These are phyloP conservation scores for Gouania willdenowi DNA, from an alignment of 2,797 vertebrate genomes.

Conservation along the genomic window DNA sequence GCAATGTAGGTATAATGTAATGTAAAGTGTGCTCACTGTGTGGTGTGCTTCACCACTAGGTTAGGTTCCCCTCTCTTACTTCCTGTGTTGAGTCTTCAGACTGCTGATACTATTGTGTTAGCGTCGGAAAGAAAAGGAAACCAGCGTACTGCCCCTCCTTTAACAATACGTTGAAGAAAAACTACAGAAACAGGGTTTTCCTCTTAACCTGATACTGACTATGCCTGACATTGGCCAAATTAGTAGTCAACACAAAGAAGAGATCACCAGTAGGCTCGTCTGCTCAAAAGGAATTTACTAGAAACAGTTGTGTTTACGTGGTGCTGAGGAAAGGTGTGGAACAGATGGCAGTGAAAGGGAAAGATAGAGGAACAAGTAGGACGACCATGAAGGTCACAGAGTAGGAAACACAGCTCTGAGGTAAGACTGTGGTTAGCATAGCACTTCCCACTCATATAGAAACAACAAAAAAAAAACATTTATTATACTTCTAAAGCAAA, in stretches of 20 bases:
- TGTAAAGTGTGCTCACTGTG: no score
- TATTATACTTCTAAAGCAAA: no score
- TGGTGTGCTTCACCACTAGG: no score
- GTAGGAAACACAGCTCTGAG: no score
- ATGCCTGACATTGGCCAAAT: constrained; percentile 8
- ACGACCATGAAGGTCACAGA: constrained; percentile 2
- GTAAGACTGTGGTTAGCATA: no score
- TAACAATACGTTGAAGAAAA: constrained; percentile 50
- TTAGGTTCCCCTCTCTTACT: constrained; percentile 25
- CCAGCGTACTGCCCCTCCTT: constrained; percentile 45
- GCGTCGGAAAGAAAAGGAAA: constrained; percentile 57
- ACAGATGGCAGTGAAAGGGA: constrained; percentile 6
- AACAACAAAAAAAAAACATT: background rate
- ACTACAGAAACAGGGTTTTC: background rate
- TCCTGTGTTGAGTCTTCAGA: constrained; percentile 56
- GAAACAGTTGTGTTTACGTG: constrained; percentile 9
- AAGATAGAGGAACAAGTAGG: constrained; percentile 22
- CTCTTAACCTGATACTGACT: no score
- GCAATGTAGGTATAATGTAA: no score
- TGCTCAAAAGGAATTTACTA: constrained; percentile 7
- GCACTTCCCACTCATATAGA: no score
- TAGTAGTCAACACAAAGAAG: constrained; percentile 20
- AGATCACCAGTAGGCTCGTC: constrained; percentile 11
- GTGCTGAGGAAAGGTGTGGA: constrained; percentile 7
- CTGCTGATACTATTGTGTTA: constrained; percentile 61